Evolutionary conservation across 2,113 vertebrate genomes (phyloP).

Genomic region (Menura novaehollandiae): DNA sequence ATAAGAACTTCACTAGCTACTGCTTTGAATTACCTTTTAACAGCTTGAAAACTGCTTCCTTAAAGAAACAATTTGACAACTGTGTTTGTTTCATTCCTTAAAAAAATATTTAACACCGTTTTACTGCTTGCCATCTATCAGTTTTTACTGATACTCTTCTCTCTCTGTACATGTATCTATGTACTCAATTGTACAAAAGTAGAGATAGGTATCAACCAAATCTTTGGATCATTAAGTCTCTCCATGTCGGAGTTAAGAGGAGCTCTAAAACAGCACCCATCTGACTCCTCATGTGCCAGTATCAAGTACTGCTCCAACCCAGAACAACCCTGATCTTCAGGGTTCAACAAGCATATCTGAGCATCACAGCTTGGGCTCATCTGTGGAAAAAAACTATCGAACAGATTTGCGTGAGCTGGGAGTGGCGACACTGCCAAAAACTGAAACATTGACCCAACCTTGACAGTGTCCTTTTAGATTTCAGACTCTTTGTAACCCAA

Average conservation of each 20-base stretch:
- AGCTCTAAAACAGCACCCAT: slow-evolving; percentile 37
- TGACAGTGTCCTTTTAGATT: slow-evolving; percentile 66
- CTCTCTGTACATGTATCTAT: neutral
- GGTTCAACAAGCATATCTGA: neutral
- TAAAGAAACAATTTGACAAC: neutral
- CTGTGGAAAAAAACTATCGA: neutral
- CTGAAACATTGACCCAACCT: slow-evolving; percentile 47
- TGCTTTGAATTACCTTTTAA: neutral
- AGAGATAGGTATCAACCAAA: slow-evolving; percentile 29
- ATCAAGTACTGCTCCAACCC: neutral
- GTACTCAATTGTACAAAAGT: slow-evolving; percentile 7
- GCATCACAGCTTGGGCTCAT: neutral
- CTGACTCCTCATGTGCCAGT: slow-evolving; percentile 8
- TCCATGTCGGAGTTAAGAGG: neutral
- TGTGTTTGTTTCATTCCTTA: neutral
- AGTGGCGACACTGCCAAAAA: slow-evolving; percentile 2
- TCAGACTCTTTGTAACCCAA: slow-evolving; percentile 60
- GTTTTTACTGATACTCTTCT: neutral
- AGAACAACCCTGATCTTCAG: slow-evolving; percentile 23
- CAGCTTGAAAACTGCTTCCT: slow-evolving; percentile 2
- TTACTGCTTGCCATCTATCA: neutral
- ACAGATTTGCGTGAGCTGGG: neutral
- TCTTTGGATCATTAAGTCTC: slow-evolving; percentile 29
- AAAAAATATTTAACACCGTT: neutral
- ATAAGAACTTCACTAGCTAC: neutral